Evolutionary conservation across 2,888 invertebrate genomes (phyloP).

Genomic region (Augochlorella aurata): DNA sequence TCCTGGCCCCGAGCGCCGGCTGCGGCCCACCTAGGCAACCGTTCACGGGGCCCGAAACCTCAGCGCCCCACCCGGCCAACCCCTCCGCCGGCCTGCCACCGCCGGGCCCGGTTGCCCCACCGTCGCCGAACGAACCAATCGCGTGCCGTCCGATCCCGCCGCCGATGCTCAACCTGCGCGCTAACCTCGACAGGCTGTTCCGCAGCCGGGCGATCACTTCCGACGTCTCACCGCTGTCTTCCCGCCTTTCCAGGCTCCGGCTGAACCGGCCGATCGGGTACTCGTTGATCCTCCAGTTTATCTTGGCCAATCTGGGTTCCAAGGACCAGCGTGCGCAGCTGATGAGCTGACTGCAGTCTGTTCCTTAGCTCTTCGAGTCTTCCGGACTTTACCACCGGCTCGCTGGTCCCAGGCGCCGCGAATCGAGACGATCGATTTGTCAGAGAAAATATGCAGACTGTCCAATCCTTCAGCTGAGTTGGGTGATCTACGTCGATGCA

Average conservation of each 20-base stretch:
- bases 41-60: slow-evolving; percentile 38
- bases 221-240: slow-evolving; percentile 32
- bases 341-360: background rate
- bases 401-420: too few relatives aligned
- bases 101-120: slow-evolving; percentile 50
- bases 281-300: slow-evolving; percentile 38
- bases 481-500: too few relatives aligned
- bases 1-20: slow-evolving; percentile 53
- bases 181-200: slow-evolving; percentile 67
- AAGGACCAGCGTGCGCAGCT: background rate
- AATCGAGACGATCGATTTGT: too few relatives aligned
- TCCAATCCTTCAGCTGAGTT: too few relatives aligned
- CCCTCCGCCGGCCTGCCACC: slow-evolving; percentile 39
- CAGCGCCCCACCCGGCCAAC: slow-evolving; percentile 30
- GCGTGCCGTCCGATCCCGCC: slow-evolving; percentile 59
- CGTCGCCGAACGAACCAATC: slow-evolving; percentile 54
- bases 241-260: slow-evolving; percentile 51
- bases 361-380: background rate
- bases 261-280: slow-evolving; percentile 20
- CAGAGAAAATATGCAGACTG: background rate
- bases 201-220: slow-evolving; percentile 49
- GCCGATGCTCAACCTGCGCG: slow-evolving; percentile 72
- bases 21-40: slow-evolving; percentile 42
- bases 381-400: too few relatives aligned
- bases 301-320: background rate